A percentile compares a stretch with the other conserved stretches of the same genome.
Evolutionary conservation across 2,113 vertebrate genomes (phyloP).

Genomic region (Aix galericulata): DNA sequence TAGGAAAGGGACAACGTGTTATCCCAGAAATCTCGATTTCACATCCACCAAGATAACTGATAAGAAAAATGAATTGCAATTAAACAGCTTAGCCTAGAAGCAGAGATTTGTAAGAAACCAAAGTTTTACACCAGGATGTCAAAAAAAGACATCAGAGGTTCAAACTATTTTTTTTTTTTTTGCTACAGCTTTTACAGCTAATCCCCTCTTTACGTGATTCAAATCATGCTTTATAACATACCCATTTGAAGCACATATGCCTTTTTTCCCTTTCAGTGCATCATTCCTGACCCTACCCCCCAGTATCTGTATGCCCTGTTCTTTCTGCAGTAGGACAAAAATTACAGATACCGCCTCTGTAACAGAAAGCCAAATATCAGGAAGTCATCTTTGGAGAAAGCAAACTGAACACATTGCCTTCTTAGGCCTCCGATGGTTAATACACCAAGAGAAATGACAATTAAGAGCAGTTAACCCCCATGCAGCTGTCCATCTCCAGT

Average conservation of each 20-base stretch:
- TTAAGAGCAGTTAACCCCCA: neutral
- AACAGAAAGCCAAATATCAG: neutral
- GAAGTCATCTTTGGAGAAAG: neutral
- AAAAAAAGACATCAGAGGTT: neutral
- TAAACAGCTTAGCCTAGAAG: neutral
- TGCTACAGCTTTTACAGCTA: neutral
- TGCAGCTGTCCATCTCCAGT: neutral
- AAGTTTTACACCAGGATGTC: neutral
- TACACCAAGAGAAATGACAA: neutral
- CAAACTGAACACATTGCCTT: neutral
- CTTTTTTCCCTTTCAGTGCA: neutral
- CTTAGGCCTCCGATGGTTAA: neutral
- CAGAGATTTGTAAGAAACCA: neutral
- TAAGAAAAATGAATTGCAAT: neutral
- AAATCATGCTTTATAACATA: neutral
- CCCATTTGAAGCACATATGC: neutral
- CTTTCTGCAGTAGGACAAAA: neutral
- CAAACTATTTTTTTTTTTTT: neutral
- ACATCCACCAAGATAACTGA: neutral
- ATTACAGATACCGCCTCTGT: neutral
- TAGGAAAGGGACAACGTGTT: neutral
- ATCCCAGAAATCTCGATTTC: neutral
- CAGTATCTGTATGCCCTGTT: neutral
- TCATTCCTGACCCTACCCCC: neutral
- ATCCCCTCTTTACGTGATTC: neutral